phyloP scores from a whole-genome alignment of 2,113 vertebrate genomes.

The Phalacrocorax pelagicus region DNA sequence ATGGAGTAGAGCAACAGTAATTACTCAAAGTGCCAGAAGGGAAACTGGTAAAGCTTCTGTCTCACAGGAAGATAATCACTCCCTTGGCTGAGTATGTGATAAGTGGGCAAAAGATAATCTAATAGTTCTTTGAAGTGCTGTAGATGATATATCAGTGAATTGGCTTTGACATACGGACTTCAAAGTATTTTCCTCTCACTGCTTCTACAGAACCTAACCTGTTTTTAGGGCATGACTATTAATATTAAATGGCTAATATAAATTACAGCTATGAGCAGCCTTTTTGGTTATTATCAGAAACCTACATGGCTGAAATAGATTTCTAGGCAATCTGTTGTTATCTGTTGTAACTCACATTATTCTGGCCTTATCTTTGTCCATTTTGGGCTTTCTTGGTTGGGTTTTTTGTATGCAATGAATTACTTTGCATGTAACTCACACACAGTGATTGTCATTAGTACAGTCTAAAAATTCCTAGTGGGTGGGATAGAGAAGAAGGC shows the following conservation, averaged over 20 bases:
- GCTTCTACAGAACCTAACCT: not conserved
- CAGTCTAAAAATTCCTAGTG: not conserved
- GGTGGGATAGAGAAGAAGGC: not conserved
- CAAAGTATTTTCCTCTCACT: not conserved
- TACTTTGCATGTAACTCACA: not conserved
- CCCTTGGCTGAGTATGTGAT: constrained; percentile 64
- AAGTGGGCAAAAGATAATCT: constrained; percentile 55
- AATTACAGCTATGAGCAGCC: not conserved
- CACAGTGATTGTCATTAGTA: not conserved
- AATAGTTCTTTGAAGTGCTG: not conserved
- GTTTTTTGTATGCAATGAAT: not conserved
- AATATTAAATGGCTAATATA: not conserved
- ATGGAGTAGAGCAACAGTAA: constrained; percentile 73
- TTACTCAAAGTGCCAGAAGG: constrained; percentile 79
- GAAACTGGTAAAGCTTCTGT: constrained; percentile 70
- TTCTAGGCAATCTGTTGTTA: not conserved
- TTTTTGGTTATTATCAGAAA: not conserved
- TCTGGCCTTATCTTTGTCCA: not conserved
- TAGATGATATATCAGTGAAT: not conserved
- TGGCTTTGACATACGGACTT: not conserved
- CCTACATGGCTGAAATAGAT: not conserved
- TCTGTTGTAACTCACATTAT: not conserved
- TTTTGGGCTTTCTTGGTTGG: not conserved
- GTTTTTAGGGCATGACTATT: not conserved
- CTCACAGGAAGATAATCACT: constrained; percentile 81